These are phyloP conservation scores for Drosophila lutescens DNA, from an alignment of 2,888 invertebrate species.

Conservation along the genomic window DNA sequence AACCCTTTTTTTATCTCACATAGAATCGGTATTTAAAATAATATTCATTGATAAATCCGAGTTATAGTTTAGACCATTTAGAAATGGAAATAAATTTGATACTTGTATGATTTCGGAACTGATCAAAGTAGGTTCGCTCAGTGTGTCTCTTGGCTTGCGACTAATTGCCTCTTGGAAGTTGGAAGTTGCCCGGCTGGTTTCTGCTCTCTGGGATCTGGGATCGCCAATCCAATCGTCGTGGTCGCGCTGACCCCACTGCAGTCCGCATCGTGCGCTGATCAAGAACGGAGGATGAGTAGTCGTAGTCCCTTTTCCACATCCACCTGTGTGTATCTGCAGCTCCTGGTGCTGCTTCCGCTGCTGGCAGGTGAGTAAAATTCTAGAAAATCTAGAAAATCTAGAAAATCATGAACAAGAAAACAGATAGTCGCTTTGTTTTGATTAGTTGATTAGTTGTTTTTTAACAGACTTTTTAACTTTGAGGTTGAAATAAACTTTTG, in stretches of 20 bases:
- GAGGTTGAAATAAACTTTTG: not conserved
- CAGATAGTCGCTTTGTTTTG: too few relatives aligned
- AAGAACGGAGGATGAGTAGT: slow-evolving; percentile 22
- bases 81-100: too few relatives aligned
- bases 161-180: slow-evolving; percentile 35
- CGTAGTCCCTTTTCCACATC: not conserved
- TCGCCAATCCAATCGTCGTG: not conserved
- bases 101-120: too few relatives aligned
- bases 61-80: too few relatives aligned
- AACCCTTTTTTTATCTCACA: too few relatives aligned
- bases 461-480: too few relatives aligned
- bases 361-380: slow-evolving; percentile 17
- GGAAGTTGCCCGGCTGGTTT: slow-evolving; percentile 44
- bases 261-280: slow-evolving; percentile 24
- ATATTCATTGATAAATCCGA: too few relatives aligned
- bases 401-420: not conserved
- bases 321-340: not conserved
- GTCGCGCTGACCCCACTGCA: slow-evolving; percentile 26
- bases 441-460: too few relatives aligned
- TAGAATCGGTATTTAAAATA: too few relatives aligned
- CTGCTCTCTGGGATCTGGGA: slow-evolving; percentile 14
- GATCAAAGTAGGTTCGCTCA: slow-evolving; percentile 3
- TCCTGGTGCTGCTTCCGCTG: slow-evolving; percentile 8
- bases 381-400: not conserved
- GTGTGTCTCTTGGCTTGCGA: slow-evolving; percentile 17